These are phyloP conservation scores for Ophonus ardosiacus DNA, from an alignment of 2,888 invertebrate species.

Conservation along the genomic window DNA sequence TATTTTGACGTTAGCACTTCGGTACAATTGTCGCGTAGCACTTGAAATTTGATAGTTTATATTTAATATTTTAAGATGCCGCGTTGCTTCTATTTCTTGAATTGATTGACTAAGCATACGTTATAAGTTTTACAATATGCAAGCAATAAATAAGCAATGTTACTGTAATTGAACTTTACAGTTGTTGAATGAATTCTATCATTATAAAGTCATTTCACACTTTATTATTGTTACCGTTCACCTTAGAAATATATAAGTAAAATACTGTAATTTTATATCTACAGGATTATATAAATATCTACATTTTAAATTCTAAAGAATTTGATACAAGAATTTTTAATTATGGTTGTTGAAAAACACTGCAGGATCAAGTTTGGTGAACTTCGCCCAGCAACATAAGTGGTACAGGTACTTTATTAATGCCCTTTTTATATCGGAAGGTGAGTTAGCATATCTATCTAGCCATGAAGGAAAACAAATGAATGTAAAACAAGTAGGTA, in stretches of 20 bases:
- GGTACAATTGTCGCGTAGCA: slow-evolving; percentile 52
- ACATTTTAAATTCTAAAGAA: too few relatives aligned
- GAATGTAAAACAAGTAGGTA: too few relatives aligned
- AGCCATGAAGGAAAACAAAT: too few relatives aligned
- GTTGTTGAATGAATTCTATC: slow-evolving; percentile 60
- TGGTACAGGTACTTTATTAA: too few relatives aligned
- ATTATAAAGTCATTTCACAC: slow-evolving; percentile 41
- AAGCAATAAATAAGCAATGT: slow-evolving; percentile 63
- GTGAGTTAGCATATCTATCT: too few relatives aligned
- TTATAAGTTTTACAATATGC: slow-evolving; percentile 58
- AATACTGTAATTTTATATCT: not conserved
- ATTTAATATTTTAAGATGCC: slow-evolving; percentile 43
- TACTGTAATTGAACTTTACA: slow-evolving; percentile 57
- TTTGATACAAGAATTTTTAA: too few relatives aligned
- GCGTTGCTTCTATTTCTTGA: slow-evolving; percentile 49
- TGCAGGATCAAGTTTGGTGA: too few relatives aligned
- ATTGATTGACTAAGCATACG: slow-evolving; percentile 51
- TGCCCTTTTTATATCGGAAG: too few relatives aligned
- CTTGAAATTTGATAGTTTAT: slow-evolving; percentile 28
- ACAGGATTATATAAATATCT: not conserved
- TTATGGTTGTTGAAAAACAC: too few relatives aligned
- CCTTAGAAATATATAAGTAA: not conserved
- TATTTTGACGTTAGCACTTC: slow-evolving; percentile 51
- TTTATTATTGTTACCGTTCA: not conserved
- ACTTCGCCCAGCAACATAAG: too few relatives aligned